Evolutionary conservation across 2,797 vertebrate species (phyloP).

Genomic region (Sebastes vulpes): DNA sequence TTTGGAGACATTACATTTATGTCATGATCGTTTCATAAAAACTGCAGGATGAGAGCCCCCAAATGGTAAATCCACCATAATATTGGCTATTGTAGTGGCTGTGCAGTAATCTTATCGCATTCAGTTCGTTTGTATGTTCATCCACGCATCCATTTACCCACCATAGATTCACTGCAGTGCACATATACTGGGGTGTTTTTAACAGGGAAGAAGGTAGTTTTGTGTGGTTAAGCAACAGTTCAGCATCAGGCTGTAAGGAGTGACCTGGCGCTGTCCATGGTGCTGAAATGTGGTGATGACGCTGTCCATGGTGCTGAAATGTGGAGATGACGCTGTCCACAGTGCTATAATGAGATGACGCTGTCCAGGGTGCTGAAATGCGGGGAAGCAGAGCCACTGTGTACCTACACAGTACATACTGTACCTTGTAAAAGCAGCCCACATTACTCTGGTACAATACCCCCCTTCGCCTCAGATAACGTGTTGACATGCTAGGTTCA

Average conservation of each 20-base stretch:
- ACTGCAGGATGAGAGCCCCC: conserved; percentile 23
- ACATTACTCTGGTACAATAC: neutral
- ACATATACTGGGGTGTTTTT: neutral
- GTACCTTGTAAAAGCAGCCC: conserved; percentile 43
- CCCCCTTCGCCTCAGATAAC: neutral
- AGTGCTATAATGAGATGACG: neutral
- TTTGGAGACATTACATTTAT: conserved; percentile 47
- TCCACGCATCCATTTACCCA: neutral
- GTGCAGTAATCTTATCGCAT: conserved; percentile 3
- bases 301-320: conserved; percentile 37
- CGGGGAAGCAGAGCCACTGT: conserved; percentile 12
- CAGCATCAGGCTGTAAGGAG: conserved; percentile 24
- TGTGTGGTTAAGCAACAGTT: conserved; percentile 37
- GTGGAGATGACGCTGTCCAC: conserved; percentile 59
- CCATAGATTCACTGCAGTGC: conserved; percentile 26
- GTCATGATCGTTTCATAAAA: conserved; percentile 36
- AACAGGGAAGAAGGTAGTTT: neutral
- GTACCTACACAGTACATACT: conserved; percentile 52
- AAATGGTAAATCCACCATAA: neutral
- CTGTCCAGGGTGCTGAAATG: conserved; percentile 44
- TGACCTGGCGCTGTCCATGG: conserved; percentile 52
- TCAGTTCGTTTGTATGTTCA: neutral
- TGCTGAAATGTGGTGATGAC: conserved; percentile 42
- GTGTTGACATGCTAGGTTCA: conserved; percentile 16
- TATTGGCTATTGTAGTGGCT: neutral